Conservation (phyloP, 2,797 vertebrate species). For the Anabacerthia variegaticeps region DNA sequence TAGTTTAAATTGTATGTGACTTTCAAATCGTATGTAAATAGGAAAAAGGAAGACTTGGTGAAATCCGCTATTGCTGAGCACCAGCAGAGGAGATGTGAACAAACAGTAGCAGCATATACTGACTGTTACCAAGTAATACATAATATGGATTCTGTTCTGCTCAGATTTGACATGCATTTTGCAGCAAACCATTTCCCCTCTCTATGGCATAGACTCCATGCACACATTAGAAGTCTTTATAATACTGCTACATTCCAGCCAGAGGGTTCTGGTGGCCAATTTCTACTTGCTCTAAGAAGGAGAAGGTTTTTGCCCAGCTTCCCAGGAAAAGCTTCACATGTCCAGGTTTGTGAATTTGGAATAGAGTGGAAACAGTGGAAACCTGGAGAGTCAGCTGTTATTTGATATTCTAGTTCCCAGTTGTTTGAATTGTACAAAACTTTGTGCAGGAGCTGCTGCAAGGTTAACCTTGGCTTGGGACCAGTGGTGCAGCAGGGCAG, state of each 20-base stretch:
- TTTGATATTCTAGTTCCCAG: not conserved
- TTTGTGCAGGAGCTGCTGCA: not conserved
- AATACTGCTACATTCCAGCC: not conserved
- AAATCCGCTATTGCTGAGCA: not conserved
- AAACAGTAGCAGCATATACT: not conserved
- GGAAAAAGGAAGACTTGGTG: not conserved
- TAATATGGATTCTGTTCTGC: not conserved
- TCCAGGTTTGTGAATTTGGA: not conserved
- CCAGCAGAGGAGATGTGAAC: not conserved
- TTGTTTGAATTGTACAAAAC: not conserved
- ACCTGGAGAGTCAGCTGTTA: not conserved
- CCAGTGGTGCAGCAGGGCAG: not conserved
- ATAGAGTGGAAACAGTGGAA: not conserved
- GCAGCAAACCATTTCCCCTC: not conserved
- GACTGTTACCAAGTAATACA: not conserved
- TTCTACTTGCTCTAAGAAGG: not conserved
- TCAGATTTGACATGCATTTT: not conserved
- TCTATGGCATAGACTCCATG: not conserved
- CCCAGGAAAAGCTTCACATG: not conserved
- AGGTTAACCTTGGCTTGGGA: not conserved
- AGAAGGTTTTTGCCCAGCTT: not conserved
- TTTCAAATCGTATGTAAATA: not conserved
- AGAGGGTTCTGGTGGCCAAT: not conserved
- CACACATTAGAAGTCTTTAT: not conserved
- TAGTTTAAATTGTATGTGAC: not conserved